phyloP scores from a whole-genome alignment of 2,797 vertebrate genomes.

The Ammospiza maritima region DNA sequence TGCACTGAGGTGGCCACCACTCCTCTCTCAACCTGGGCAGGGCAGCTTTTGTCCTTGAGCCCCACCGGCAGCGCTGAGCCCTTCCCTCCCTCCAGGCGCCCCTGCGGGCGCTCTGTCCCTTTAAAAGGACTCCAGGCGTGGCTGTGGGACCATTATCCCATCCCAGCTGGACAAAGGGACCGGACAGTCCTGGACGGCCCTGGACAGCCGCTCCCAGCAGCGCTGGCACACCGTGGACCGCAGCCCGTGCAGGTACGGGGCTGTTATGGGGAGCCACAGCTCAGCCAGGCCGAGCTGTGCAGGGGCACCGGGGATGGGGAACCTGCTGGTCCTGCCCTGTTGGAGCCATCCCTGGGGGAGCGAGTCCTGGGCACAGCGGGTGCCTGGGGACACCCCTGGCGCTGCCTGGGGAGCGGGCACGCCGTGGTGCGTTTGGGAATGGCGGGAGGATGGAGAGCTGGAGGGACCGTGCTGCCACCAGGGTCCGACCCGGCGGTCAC shows the following conservation, averaged over 20 bases:
- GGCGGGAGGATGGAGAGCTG: neutral
- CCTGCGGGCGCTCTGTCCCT: slow-evolving; percentile 18
- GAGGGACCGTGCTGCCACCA: rapidly evolving
- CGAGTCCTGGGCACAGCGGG: neutral
- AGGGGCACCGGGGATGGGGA: neutral
- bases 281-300: neutral
- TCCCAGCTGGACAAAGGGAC: neutral
- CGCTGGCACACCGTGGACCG: neutral
- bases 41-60: neutral
- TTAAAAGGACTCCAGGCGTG: slow-evolving; percentile 60
- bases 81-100: slow-evolving; percentile 17
- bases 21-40: neutral
- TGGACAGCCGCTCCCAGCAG: neutral
- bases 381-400: neutral
- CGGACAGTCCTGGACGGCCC: neutral
- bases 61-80: neutral
- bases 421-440: rapidly evolving
- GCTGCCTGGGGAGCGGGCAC: rapidly evolving
- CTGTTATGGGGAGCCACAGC: neutral
- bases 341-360: neutral
- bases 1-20: neutral
- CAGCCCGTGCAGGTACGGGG: neutral
- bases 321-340: neutral
- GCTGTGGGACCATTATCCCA: neutral
- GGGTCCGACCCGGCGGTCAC: rapidly evolving